Percentiles rank a stretch among this genome's conserved stretches.
Conservation (phyloP, 2,113 vertebrate species). For the Fregata magnificens region DNA sequence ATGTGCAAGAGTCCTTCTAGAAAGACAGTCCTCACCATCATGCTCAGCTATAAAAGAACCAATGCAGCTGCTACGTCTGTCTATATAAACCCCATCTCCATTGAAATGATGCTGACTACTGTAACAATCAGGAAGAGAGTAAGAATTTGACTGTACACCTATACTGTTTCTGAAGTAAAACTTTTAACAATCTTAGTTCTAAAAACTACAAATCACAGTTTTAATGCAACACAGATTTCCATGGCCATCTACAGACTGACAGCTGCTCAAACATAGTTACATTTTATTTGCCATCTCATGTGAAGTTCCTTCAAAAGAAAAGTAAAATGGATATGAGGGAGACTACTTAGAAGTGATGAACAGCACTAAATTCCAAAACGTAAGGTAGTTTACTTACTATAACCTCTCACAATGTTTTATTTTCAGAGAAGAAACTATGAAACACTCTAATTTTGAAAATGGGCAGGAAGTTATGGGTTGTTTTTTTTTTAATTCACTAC, state of each 20-base stretch:
- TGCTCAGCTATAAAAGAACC: background rate
- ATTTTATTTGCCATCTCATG: background rate
- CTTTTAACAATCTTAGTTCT: background rate
- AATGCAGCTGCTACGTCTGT: background rate
- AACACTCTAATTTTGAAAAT: background rate
- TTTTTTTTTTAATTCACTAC: background rate
- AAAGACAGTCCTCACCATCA: background rate
- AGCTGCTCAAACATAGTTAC: background rate
- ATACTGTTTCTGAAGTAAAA: background rate
- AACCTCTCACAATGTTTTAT: background rate
- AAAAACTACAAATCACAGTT: background rate
- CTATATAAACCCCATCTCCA: background rate
- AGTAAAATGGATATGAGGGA: background rate
- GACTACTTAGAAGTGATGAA: background rate
- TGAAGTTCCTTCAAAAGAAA: background rate
- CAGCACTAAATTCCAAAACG: background rate
- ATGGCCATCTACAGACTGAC: background rate
- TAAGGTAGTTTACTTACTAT: background rate
- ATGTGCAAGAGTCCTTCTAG: background rate
- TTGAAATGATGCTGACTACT: background rate
- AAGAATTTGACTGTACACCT: background rate
- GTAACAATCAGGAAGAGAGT: background rate
- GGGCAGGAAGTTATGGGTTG: background rate
- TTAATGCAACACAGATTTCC: background rate
- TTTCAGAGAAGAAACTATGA: background rate